Base-by-base conservation (phyloP, 2,888 invertebrate species). In the Chymomyza procnemis region DNA sequence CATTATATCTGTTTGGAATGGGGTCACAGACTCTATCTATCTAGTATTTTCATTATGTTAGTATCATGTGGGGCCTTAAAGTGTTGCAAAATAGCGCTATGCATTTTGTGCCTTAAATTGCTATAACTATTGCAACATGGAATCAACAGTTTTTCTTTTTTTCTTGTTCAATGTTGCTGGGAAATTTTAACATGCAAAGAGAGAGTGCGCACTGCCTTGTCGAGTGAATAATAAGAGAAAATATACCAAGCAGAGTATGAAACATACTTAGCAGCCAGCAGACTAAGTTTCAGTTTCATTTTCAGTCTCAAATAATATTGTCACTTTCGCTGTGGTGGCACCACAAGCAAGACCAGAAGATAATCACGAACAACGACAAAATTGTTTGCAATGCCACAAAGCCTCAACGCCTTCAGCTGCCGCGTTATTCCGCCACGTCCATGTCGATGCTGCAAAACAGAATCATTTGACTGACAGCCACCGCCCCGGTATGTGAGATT, bases 401-500 rank as follows among this genome's bases (percentile, higher is more conserved):
- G 26, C 26, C 26, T 6, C 26, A 8, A 22, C 22, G 4, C 26
- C 26, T n/a, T n/a, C n/a, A n/a, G n/a, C 26, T 26, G 6, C 34
- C 34, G 5, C 1, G 12, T 12, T n/a, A n/a, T n/a, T n/a, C n/a
- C n/a, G n/a, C 34, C 34, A 1, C 1, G 12, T 0, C 34, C 0
- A 12, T 41, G 34, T 2, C 34, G 34, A 41, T 41, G 34, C 34
- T 41, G 12, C 34, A 41, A 41, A 41, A 41, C 12, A 41, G 34
- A 41, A 41, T 41, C 34, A 41, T 41, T 41, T 41, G 34, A 41
- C 12, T 12, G 54, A 41, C 30, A 56, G 47, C 47, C n/a, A n/a
- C 9, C 52, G 26, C 14, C 18, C n/a, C 12, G 34, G 34, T 41
- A 41, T 41, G 26, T 16, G 48, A 57, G 64, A 64, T 64, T 64